These are phyloP conservation scores for Calypte anna DNA, from an alignment of 2,113 vertebrate species.

Conservation along the genomic window DNA sequence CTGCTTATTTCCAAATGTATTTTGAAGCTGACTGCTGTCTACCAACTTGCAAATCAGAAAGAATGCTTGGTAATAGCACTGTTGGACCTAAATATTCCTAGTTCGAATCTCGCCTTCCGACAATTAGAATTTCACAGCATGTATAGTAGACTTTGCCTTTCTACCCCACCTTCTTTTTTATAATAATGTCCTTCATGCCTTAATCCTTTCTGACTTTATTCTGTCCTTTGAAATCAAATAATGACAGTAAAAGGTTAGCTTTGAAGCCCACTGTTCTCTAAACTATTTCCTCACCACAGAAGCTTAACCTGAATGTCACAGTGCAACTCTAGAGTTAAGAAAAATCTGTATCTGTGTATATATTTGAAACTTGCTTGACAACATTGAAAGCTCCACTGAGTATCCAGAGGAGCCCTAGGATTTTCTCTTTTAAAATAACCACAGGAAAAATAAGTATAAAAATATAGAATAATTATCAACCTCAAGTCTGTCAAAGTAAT, in stretches of 20 bases:
- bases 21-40: neutral
- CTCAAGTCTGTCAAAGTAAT: neutral
- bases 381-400: neutral
- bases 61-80: neutral
- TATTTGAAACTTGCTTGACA: neutral
- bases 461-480: neutral
- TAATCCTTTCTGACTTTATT: conserved; percentile 18
- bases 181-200: neutral
- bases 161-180: neutral
- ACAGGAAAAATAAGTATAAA: neutral
- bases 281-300: neutral
- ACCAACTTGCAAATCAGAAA: neutral
- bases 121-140: neutral
- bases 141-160: neutral
- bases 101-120: neutral
- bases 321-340: neutral
- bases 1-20: neutral
- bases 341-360: neutral
- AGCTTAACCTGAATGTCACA: neutral
- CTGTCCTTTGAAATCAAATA: neutral
- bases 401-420: neutral
- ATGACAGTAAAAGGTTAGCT: neutral
- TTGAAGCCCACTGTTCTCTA: neutral
- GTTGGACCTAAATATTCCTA: neutral
- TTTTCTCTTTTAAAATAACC: neutral